Evolutionary conservation across 2,797 vertebrate genomes (phyloP).

Genomic region (Enteromius anoplus): DNA sequence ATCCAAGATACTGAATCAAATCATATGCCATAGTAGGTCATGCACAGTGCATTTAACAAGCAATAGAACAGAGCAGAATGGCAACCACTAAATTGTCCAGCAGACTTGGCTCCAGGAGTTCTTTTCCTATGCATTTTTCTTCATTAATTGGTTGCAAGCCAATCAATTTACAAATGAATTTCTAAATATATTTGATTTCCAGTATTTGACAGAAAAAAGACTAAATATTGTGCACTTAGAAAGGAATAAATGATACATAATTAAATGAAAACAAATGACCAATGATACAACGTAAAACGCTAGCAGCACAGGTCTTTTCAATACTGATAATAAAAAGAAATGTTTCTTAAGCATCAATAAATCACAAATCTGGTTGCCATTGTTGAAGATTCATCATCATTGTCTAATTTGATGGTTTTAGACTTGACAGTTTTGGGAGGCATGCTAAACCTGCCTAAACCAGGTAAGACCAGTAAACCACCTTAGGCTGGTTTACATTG

Average conservation of each 20-base stretch:
- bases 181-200: background rate
- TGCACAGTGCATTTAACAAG: background rate
- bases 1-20: conserved; percentile 8
- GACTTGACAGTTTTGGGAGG: background rate
- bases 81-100: background rate
- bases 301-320: background rate
- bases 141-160: background rate
- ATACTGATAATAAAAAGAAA: background rate
- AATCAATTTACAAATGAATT: background rate
- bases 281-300: no score
- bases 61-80: background rate
- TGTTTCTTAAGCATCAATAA: background rate
- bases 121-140: background rate
- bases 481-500: background rate
- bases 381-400: background rate
- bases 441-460: conserved; percentile 2
- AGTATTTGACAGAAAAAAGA: background rate
- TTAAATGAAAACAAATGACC: no score
- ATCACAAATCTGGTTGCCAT: background rate
- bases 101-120: background rate
- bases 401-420: background rate
- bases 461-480: background rate
- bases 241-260: background rate
- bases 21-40: background rate
- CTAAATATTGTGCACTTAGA: background rate